phyloP scores from a whole-genome alignment of 2,888 invertebrate genomes.

The Beris chalybata region DNA sequence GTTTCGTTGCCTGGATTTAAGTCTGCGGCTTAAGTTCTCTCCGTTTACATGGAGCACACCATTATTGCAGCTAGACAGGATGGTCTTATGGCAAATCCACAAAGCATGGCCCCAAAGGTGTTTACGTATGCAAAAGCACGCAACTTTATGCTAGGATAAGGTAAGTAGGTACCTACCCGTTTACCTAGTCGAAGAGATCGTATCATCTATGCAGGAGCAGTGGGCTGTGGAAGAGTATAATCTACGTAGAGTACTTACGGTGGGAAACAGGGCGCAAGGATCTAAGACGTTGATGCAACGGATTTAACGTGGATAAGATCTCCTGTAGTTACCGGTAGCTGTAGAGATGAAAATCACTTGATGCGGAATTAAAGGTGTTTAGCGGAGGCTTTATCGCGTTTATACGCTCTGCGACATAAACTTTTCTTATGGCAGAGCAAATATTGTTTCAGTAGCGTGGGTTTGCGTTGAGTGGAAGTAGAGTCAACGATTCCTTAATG shows the following conservation, averaged over 20 bases:
- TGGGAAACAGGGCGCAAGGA: background rate
- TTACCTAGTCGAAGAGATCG: slow-evolving; percentile 3
- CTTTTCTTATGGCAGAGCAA: background rate
- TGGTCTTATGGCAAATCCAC: too few relatives aligned
- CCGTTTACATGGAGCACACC: too few relatives aligned
- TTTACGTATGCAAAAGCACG: slow-evolving; percentile 25
- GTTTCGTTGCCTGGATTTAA: too few relatives aligned
- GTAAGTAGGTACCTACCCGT: slow-evolving; percentile 15
- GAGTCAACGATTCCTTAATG: too few relatives aligned
- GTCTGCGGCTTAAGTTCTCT: too few relatives aligned
- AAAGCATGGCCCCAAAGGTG: too few relatives aligned
- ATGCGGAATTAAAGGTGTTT: slow-evolving; percentile 23
- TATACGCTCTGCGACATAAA: slow-evolving; percentile 6
- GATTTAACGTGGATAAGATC: too few relatives aligned
- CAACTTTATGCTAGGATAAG: slow-evolving; percentile 19
- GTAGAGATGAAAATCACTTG: slow-evolving; percentile 19
- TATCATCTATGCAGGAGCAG: slow-evolving; percentile 10
- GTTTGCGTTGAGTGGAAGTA: too few relatives aligned
- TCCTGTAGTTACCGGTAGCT: too few relatives aligned
- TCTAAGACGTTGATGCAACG: background rate
- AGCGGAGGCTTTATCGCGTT: slow-evolving; percentile 13
- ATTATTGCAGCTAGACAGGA: too few relatives aligned
- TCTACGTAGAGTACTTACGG: background rate
- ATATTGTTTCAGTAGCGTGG: background rate
- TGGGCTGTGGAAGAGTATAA: slow-evolving; percentile 1